Evolutionary conservation across 2,888 invertebrate species (phyloP).

Genomic region (Clanis bilineata): DNA sequence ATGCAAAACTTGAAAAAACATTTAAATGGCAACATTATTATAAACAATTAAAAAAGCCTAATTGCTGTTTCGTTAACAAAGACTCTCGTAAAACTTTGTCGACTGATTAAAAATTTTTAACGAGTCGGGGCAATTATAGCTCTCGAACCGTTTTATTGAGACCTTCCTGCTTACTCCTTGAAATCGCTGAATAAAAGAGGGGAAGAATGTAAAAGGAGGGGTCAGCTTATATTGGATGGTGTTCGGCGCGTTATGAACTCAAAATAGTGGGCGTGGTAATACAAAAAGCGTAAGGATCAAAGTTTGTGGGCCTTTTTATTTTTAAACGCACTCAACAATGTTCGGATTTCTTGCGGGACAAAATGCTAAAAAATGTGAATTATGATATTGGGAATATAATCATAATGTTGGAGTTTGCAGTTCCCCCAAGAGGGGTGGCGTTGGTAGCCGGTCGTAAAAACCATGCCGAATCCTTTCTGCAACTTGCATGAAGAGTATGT

Average conservation of each 20-base stretch:
- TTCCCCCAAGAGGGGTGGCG: too few species aligned
- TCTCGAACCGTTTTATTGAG: constrained; percentile 1
- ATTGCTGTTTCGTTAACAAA: constrained; percentile 63
- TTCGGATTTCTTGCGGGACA: constrained; percentile 2
- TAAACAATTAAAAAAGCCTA: constrained; percentile 41
- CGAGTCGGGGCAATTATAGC: constrained; percentile 62
- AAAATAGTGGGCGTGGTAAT: constrained; percentile 60
- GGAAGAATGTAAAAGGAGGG: constrained; percentile 21
- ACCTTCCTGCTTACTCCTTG: not conserved
- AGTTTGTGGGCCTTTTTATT: constrained; percentile 48
- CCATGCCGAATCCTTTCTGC: too few species aligned
- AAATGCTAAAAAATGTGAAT: not conserved
- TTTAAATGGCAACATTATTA: constrained; percentile 6
- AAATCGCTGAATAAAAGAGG: not conserved
- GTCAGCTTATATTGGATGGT: constrained; percentile 25
- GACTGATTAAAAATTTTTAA: constrained; percentile 73
- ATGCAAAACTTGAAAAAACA: not conserved
- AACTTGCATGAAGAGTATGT: too few species aligned
- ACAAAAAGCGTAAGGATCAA: constrained; percentile 62
- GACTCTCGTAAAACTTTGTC: constrained; percentile 67
- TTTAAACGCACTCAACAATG: constrained; percentile 34
- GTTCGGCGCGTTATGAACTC: constrained; percentile 57
- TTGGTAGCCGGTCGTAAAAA: too few species aligned
- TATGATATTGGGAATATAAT: too few species aligned
- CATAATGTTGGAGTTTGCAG: too few species aligned